Conservation (phyloP, 2,888 invertebrate species). For the Cabera pusaria region DNA sequence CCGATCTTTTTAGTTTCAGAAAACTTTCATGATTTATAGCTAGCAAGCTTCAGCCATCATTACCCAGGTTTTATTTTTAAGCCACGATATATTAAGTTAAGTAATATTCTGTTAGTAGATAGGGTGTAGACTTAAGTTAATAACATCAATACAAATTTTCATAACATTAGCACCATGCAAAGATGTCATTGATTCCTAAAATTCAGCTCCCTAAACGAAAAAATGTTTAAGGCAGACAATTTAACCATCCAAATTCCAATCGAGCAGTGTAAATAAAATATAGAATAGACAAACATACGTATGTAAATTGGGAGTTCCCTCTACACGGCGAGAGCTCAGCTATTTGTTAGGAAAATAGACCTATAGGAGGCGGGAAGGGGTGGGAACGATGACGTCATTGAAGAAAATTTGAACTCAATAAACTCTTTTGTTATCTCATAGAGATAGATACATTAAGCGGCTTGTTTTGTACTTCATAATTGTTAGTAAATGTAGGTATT, state of each 20-base stretch:
- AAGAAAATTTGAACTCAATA: constrained; percentile 5
- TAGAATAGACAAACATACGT: constrained; percentile 19
- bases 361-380: constrained; percentile 2
- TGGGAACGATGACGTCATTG: constrained; percentile 13
- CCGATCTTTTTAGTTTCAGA: constrained; percentile 11
- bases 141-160: too few species aligned
- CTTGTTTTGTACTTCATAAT: too few species aligned
- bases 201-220: constrained; percentile 2
- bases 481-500: too few species aligned
- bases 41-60: too few species aligned
- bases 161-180: too few species aligned
- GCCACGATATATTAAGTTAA: too few species aligned
- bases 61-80: too few species aligned
- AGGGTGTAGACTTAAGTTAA: too few species aligned
- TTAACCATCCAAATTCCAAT: constrained; percentile 14
- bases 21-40: constrained; percentile 11
- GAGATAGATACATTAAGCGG: too few species aligned
- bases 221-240: constrained; percentile 4
- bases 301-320: constrained; percentile 19
- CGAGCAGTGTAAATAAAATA: constrained; percentile 15
- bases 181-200: too few species aligned
- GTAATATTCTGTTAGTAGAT: too few species aligned
- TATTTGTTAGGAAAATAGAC: constrained; percentile 14
- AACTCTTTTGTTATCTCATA: too few species aligned
- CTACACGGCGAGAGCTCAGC: constrained; percentile 15